These are phyloP conservation scores for Eubasilissa regina DNA, from an alignment of 1,140 invertebrate species.

Conservation along the genomic window DNA sequence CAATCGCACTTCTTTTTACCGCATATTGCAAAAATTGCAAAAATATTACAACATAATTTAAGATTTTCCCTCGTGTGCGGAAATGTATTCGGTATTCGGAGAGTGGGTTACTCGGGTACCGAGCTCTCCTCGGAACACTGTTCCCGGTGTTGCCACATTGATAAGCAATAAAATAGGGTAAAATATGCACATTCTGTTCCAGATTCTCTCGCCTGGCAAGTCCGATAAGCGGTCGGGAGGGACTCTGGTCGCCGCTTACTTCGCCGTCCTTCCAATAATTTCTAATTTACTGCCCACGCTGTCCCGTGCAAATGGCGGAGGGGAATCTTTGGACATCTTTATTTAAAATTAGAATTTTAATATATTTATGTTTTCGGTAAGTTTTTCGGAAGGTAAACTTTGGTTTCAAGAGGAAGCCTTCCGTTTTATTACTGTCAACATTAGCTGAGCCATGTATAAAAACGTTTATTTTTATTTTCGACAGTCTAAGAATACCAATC, in stretches of 20 bases:
- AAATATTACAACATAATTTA: neutral
- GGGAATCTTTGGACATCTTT: neutral
- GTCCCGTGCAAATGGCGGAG: conserved; percentile 7
- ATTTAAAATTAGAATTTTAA: neutral
- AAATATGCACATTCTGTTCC: conserved; percentile 22
- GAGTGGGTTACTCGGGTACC: neutral
- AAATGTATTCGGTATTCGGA: neutral
- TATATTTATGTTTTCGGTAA: neutral
- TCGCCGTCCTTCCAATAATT: conserved; percentile 1
- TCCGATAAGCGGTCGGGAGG: conserved; percentile 17
- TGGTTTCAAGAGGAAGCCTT: neutral
- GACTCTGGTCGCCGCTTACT: neutral
- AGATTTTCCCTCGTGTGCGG: neutral
- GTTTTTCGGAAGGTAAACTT: neutral
- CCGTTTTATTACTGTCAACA: neutral
- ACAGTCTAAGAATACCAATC: neutral
- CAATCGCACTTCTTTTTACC: neutral
- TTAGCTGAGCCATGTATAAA: neutral
- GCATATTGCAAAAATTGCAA: neutral
- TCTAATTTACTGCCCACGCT: conserved; percentile 1
- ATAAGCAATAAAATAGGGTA: conserved; percentile 29
- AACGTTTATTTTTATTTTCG: neutral
- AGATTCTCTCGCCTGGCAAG: conserved; percentile 25
- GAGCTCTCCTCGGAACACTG: neutral
- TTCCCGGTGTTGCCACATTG: conserved; percentile 26